These are phyloP conservation scores for Agriopis leucophaearia DNA, from an alignment of 2,888 invertebrate genomes.

Conservation along the genomic window DNA sequence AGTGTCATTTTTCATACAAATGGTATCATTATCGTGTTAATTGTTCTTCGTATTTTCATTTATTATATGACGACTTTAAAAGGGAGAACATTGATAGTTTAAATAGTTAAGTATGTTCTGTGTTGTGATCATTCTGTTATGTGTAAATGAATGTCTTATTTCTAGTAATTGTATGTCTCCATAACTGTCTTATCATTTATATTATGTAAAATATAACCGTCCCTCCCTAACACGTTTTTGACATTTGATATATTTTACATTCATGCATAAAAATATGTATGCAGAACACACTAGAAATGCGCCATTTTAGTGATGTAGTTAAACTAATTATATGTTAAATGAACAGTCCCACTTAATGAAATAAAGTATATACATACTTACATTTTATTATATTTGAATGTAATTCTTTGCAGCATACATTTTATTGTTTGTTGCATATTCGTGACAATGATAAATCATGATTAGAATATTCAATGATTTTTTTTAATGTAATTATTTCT, in stretches of 20 bases:
- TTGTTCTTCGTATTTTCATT: constrained; percentile 34
- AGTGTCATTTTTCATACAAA: constrained; percentile 39
- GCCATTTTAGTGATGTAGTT: background rate
- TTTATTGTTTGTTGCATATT: constrained; percentile 22
- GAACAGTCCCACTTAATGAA: background rate
- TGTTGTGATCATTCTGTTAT: constrained; percentile 41
- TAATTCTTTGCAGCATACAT: background rate
- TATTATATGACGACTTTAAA: constrained; percentile 26
- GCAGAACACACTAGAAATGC: background rate
- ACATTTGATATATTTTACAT: too few species aligned
- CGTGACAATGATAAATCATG: background rate
- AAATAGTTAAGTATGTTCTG: constrained; percentile 40
- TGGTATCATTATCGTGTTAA: constrained; percentile 30
- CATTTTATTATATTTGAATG: background rate
- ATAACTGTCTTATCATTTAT: constrained; percentile 11
- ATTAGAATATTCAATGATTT: background rate
- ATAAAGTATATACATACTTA: background rate
- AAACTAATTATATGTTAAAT: background rate
- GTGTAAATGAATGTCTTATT: constrained; percentile 35
- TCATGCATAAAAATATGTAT: background rate
- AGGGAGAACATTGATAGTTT: constrained; percentile 43
- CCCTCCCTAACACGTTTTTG: too few species aligned
- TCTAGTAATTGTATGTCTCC: constrained; percentile 47
- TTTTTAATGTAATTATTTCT: background rate
- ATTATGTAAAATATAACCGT: constrained; percentile 2